Base-by-base conservation (phyloP, 2,797 vertebrate species). In the Chelon auratus region DNA sequence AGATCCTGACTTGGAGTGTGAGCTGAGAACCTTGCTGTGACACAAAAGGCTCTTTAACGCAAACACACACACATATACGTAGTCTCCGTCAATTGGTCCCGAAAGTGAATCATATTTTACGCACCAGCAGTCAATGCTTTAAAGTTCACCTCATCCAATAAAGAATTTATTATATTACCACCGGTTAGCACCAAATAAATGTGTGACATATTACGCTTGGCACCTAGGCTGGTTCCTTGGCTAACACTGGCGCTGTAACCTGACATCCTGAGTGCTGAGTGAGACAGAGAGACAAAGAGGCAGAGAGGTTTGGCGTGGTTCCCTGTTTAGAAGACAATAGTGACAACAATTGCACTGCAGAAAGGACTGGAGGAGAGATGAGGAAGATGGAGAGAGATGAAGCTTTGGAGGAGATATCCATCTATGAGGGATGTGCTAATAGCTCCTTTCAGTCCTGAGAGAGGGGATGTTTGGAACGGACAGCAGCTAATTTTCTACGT, bases 21-120 rank as follows among this genome's bases (percentile, higher is more conserved):
- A 79, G 69, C 51, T 12, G n/a, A 62, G 69, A 30, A 43, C 12
- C 43, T 53, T 17, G 20, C 39, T 75, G 63, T 68, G 64, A 74
- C 66, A 60, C 58, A 50, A 52, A 71, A 54, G 36, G 9, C 7
- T 18, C 37, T 77, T 60, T 61, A 40, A 45, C 51, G 60, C 63
- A 55, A 20, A 56, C 60, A 58, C 39, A 40, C 18, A 12, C 54
- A 37, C 47, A 24, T 39, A 24, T 39, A 22, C 22, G 2, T 22
- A 62, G 20, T 60, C 53, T 13, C 22, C 9, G 50, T 26, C 47
- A 60, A 58, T 4, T 22, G 40, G 61, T 53, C 57, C 58, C 61
- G 53, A 54, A 73, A 83, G 59, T 62, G 54, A 85, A 70, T 71
- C 51, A 63, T 68, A 68, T 78, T 74, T 81, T 58, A 77, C 78